Evolutionary conservation across 2,113 vertebrate genomes (phyloP).

Genomic region (Chionis minor): DNA sequence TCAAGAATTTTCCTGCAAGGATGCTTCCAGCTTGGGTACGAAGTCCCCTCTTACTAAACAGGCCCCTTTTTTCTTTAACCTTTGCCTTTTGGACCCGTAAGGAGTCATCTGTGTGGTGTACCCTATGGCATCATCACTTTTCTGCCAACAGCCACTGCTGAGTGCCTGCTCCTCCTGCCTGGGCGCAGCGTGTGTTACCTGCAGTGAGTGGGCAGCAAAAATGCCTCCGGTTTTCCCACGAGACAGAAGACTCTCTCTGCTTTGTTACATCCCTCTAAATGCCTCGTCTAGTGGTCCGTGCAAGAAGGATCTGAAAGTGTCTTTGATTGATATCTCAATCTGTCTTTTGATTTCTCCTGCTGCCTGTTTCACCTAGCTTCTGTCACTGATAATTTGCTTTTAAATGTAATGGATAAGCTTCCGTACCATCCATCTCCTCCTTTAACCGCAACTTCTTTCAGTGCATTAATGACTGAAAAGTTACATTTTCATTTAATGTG

Average conservation of each 20-base stretch:
- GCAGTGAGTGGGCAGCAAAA: neutral
- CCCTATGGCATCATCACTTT: neutral
- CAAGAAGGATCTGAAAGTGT: neutral
- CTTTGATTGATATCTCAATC: conserved; percentile 36
- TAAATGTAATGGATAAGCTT: conserved; percentile 25
- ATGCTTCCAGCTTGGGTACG: neutral
- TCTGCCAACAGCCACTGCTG: neutral
- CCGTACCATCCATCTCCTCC: neutral
- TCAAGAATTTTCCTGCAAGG: neutral
- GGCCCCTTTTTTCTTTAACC: neutral
- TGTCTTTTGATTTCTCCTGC: neutral
- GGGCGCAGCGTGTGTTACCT: fast-evolving
- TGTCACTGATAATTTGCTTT: conserved; percentile 39
- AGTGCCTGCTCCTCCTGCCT: neutral
- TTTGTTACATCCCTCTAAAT: neutral
- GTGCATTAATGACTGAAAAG: neutral
- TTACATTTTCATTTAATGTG: conserved; percentile 40
- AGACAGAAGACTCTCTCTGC: neutral
- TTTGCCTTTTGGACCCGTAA: neutral
- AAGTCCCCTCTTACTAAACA: neutral
- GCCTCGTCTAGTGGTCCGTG: neutral
- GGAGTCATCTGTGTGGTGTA: too few species aligned
- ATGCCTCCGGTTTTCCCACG: neutral
- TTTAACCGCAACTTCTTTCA: neutral
- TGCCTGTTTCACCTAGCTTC: neutral